Evolutionary conservation across 2,797 vertebrate species (phyloP).

Genomic region (Astyanax mexicanus): DNA sequence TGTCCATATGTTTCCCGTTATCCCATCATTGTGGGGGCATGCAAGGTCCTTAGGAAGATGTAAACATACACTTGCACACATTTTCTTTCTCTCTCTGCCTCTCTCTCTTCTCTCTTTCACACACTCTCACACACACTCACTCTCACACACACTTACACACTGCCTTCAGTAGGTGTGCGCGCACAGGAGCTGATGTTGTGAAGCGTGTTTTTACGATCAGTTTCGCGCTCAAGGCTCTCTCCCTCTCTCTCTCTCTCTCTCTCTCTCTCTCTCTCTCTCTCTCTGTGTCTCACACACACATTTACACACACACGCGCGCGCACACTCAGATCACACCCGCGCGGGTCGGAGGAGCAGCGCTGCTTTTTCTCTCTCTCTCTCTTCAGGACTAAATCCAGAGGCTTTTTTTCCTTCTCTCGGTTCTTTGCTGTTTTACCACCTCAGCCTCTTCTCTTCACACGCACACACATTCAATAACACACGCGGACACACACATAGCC

Average conservation of each 20-base stretch:
- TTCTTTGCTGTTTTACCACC: not conserved
- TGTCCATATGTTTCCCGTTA: no score
- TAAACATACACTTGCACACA: not conserved
- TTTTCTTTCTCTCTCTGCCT: not conserved
- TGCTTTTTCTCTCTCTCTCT: not conserved
- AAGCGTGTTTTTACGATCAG: constrained; percentile 29
- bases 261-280: not conserved
- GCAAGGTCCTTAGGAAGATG: no score
- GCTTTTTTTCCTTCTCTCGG: not conserved
- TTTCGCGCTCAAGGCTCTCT: not conserved
- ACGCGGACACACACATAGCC: not conserved
- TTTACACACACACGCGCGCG: not conserved
- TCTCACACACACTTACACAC: not conserved
- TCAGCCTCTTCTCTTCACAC: not conserved
- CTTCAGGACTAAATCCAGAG: not conserved
- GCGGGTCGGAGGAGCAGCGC: not conserved
- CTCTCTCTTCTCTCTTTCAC: not conserved
- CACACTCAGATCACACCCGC: not conserved
- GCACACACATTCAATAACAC: not conserved
- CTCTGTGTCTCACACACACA: not conserved
- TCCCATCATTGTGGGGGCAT: no score
- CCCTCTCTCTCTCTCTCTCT: not conserved
- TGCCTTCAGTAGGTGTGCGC: not conserved
- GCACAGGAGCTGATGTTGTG: not conserved
- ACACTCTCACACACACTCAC: not conserved